A percentile compares a stretch with the other conserved stretches of the same genome.
These are phyloP conservation scores for Drosophila glabriapex DNA, from an alignment of 2,888 invertebrate species.

Conservation along the genomic window DNA sequence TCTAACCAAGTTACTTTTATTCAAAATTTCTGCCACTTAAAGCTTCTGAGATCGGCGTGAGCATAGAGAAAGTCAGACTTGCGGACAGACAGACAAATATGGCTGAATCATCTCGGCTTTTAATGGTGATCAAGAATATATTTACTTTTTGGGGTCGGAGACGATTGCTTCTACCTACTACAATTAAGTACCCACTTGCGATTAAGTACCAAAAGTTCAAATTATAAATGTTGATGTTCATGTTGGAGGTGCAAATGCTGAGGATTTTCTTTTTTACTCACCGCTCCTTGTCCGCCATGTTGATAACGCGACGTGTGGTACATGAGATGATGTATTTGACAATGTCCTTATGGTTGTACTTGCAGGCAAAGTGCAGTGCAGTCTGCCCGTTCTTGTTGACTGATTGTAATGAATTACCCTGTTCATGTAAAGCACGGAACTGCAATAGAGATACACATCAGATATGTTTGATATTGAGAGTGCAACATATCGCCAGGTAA, in stretches of 20 bases:
- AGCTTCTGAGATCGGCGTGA: not conserved
- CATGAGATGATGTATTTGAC: slow-evolving; percentile 94
- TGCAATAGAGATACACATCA: slow-evolving; percentile 79
- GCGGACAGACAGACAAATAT: not conserved
- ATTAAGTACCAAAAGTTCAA: not conserved
- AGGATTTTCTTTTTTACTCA: slow-evolving; percentile 85
- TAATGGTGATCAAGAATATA: not conserved
- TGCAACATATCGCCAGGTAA: not conserved
- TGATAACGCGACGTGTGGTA: slow-evolving; percentile 93
- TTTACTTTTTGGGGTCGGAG: no score
- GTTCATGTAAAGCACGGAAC: slow-evolving; percentile 93
- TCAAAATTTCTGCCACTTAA: not conserved
- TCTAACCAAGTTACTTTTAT: not conserved
- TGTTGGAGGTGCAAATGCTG: not conserved
- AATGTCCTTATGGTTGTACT: slow-evolving; percentile 95
- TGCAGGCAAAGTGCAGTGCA: slow-evolving; percentile 94
- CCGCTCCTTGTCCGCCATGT: slow-evolving; percentile 94
- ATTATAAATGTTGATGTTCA: not conserved
- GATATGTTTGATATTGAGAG: not conserved
- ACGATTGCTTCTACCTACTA: not conserved
- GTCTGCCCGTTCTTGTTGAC: slow-evolving; percentile 95
- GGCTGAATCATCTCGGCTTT: not conserved
- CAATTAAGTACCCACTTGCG: not conserved
- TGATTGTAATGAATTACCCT: slow-evolving; percentile 93
- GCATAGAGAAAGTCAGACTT: not conserved